Conservation (phyloP, 2,888 invertebrate genomes). For the Dynastes hyllus region DNA sequence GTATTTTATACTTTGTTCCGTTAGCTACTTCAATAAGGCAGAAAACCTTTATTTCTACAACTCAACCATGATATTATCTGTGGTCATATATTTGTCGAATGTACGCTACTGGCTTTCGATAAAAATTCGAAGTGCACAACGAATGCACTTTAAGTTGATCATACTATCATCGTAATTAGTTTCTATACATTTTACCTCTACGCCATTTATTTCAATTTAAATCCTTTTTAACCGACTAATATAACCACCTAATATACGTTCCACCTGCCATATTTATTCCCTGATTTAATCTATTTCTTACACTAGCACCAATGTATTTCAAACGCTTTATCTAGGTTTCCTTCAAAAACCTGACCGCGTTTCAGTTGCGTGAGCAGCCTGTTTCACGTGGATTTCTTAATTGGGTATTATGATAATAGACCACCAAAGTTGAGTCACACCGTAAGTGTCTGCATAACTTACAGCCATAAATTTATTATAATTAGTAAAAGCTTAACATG, state of each 20-base stretch:
- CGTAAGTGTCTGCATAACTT: slow-evolving; percentile 25
- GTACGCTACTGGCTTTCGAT: not conserved
- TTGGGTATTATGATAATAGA: slow-evolving; percentile 41
- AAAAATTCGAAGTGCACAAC: not conserved
- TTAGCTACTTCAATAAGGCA: too few species aligned
- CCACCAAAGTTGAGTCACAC: slow-evolving; percentile 37
- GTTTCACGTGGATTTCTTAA: slow-evolving; percentile 34
- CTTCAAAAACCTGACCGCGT: slow-evolving; percentile 6
- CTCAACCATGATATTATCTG: not conserved
- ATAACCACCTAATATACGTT: not conserved
- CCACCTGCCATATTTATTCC: not conserved
- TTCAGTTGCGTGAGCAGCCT: slow-evolving; percentile 28
- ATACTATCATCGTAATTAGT: slow-evolving; percentile 7
- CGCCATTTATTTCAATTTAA: not conserved
- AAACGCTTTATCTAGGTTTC: slow-evolving; percentile 24
- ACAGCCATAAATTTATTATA: slow-evolving; percentile 23
- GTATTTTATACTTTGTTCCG: too few species aligned
- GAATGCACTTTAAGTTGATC: not conserved
- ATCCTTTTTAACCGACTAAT: not conserved
- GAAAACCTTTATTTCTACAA: too few species aligned
- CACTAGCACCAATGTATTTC: not conserved
- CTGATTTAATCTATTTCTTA: slow-evolving; percentile 22
- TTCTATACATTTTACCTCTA: not conserved
- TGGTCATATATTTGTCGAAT: too few species aligned
- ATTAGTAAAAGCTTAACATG: slow-evolving; percentile 28